Conservation (phyloP, 2,888 invertebrate genomes). For the Sarcophaga rosellei region DNA sequence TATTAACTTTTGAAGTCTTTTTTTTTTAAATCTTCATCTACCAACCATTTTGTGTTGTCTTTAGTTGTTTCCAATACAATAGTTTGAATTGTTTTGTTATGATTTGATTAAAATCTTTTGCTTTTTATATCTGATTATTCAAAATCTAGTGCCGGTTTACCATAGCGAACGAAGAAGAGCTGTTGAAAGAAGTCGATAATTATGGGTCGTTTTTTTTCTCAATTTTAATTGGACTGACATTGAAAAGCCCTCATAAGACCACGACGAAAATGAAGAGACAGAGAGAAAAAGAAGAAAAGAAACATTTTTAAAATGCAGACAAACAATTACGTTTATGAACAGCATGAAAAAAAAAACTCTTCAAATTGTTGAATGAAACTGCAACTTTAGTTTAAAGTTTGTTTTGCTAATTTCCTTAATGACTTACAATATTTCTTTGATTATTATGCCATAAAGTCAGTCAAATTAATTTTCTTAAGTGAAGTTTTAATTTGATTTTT, state of each 20-base stretch:
- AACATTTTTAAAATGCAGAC: conserved; percentile 25
- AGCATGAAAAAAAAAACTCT: not conserved
- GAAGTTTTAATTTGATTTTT: not conserved
- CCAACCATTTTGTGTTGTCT: conserved; percentile 35
- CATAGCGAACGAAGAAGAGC: not conserved
- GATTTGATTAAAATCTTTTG: conserved; percentile 16
- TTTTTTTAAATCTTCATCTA: conserved; percentile 4
- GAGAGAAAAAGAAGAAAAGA: not conserved
- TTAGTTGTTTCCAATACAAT: conserved; percentile 23
- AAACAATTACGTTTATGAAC: conserved; percentile 12
- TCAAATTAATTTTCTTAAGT: not conserved
- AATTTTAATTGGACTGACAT: conserved; percentile 60
- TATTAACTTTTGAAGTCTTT: not conserved
- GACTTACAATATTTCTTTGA: conserved; percentile 8
- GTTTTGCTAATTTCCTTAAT: not conserved
- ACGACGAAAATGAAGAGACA: not conserved
- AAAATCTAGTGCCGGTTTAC: conserved; percentile 3
- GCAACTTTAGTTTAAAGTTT: not conserved
- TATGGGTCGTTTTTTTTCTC: conserved; percentile 35
- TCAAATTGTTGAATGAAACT: conserved; percentile 21
- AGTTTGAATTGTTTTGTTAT: conserved; percentile 49
- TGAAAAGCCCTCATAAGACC: conserved; percentile 40
- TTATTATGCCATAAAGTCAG: not conserved
- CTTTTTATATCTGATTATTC: conserved; percentile 60
- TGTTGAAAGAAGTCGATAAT: not conserved